phyloP scores from a whole-genome alignment of 2,888 invertebrate genomes.

The Portevinia maculata region DNA sequence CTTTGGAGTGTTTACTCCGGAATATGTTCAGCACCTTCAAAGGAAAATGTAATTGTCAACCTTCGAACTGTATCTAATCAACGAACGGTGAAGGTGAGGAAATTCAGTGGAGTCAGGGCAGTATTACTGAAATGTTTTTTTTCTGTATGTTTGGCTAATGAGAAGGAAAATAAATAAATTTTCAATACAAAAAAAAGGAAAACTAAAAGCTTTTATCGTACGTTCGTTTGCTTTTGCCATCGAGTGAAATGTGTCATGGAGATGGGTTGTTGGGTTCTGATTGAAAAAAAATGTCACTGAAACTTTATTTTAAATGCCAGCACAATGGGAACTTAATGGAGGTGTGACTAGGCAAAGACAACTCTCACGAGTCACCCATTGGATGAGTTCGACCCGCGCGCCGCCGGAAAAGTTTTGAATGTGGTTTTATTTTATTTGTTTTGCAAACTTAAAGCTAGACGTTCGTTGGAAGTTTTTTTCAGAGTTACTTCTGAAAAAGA shows the following conservation, averaged over 20 bases:
- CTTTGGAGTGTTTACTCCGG: conserved; percentile 42
- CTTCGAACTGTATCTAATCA: conserved; percentile 43
- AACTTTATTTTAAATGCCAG: conserved; percentile 51
- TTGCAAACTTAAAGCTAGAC: conserved; percentile 24
- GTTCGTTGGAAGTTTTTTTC: conserved; percentile 4
- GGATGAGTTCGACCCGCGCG: conserved; percentile 34
- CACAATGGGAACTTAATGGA: conserved; percentile 53
- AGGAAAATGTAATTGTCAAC: conserved; percentile 39
- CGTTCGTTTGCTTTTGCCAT: conserved; percentile 12
- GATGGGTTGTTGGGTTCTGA: conserved; percentile 39
- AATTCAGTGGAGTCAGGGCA: background rate
- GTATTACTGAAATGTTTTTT: background rate
- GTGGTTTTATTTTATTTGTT: conserved; percentile 9
- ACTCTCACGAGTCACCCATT: conserved; percentile 19
- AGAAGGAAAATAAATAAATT: conserved; percentile 55
- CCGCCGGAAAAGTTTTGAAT: conserved; percentile 43
- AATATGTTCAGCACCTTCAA: conserved; percentile 40
- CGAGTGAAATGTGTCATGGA: conserved; percentile 49
- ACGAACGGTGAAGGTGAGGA: background rate
- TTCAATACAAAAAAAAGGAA: background rate
- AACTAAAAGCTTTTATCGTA: conserved; percentile 12
- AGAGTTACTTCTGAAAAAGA: no score
- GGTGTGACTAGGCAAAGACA: conserved; percentile 27
- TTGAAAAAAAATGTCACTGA: conserved; percentile 20
- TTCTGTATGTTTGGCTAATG: conserved; percentile 24